A percentile compares a stretch with the other conserved stretches of the same genome.
Conservation (phyloP, 2,113 vertebrate species). For the Sinocyclocheilus grahami region DNA sequence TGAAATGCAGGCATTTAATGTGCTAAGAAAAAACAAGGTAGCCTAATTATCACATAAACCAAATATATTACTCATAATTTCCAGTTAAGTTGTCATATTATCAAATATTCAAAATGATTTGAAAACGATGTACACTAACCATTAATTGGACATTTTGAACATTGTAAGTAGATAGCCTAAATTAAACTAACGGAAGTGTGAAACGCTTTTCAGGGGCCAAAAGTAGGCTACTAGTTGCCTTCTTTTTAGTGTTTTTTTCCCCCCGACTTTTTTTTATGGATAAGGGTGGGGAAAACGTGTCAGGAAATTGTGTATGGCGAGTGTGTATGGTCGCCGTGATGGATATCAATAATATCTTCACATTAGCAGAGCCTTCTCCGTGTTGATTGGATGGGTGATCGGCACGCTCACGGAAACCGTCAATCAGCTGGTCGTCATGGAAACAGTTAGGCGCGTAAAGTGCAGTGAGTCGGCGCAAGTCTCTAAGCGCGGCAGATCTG, state of each 20-base stretch:
- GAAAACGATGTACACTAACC: not conserved
- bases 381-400: not conserved
- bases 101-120: not conserved
- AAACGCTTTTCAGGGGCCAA: not conserved
- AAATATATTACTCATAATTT: not conserved
- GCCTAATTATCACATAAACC: too few relatives aligned
- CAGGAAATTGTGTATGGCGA: not conserved
- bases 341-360: constrained; percentile 7
- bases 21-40: not conserved
- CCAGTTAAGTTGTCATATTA: not conserved
- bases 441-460: constrained; percentile 55
- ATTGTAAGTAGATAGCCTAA: not conserved
- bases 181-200: not conserved
- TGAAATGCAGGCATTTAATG: not conserved
- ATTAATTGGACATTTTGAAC: not conserved
- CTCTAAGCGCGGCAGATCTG: constrained; percentile 11
- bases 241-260: not conserved
- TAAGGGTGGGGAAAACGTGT: not conserved
- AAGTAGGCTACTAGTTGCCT: not conserved
- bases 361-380: constrained; percentile 1
- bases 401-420: constrained; percentile 38
- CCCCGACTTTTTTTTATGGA: not conserved
- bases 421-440: constrained; percentile 58
- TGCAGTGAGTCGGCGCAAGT: constrained; percentile 13
- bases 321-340: constrained; percentile 1